These are phyloP conservation scores for Cephus nigrinus DNA, from an alignment of 2,888 invertebrate species.

Conservation along the genomic window DNA sequence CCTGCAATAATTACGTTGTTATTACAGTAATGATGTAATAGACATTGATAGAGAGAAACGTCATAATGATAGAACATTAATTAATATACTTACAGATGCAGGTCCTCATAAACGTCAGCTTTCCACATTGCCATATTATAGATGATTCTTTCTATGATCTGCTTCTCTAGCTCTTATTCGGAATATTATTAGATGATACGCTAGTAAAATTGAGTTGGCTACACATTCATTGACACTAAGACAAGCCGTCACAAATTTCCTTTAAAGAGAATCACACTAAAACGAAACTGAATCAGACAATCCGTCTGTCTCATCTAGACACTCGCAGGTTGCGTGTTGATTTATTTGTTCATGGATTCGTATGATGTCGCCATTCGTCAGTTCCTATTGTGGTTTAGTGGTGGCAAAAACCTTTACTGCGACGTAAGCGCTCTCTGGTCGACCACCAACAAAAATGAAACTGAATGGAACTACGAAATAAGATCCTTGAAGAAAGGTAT, in stretches of 20 bases:
- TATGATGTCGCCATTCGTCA: not conserved
- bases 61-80: not conserved
- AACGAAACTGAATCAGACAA: not conserved
- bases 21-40: constrained; percentile 3
- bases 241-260: not conserved
- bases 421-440: not conserved
- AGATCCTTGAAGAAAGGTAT: not conserved
- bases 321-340: not conserved
- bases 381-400: not conserved
- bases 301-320: not conserved
- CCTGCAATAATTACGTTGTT: constrained; percentile 66
- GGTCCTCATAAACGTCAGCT: constrained; percentile 75
- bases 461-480: not conserved
- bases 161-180: not conserved
- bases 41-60: not conserved
- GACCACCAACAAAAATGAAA: not conserved
- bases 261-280: not conserved
- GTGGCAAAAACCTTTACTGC: not conserved
- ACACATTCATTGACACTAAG: not conserved
- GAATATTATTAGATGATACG: not conserved
- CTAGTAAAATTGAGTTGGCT: not conserved
- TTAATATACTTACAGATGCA: constrained; percentile 75
- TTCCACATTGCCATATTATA: constrained; percentile 54
- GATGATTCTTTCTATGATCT: constrained; percentile 5
- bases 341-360: not conserved